Evolutionary conservation across 2,113 vertebrate genomes (phyloP).

Genomic region (Syngnathoides biaculeatus): DNA sequence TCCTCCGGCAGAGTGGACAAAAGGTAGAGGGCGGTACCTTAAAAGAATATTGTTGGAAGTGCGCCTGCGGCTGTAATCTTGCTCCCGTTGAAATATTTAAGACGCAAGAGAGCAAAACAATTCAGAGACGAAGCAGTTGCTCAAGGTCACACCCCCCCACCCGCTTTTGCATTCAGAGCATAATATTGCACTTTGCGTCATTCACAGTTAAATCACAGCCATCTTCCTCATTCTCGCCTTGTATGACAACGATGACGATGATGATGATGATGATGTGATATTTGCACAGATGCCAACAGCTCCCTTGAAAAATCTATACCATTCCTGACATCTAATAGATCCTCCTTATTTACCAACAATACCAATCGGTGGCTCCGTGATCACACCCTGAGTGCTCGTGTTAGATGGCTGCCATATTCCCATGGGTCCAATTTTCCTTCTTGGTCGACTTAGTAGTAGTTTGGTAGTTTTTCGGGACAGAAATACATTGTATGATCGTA

Average conservation of each 20-base stretch:
- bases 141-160: slow-evolving; percentile 54
- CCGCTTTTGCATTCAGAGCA: slow-evolving; percentile 4
- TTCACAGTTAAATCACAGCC: slow-evolving; percentile 4
- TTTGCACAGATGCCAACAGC: neutral
- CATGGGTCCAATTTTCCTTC: neutral
- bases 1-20: neutral
- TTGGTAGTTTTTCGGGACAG: neutral
- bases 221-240: too few relatives aligned
- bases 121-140: slow-evolving; percentile 33
- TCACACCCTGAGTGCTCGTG: neutral
- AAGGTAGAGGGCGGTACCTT: neutral
- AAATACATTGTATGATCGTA: too few relatives aligned
- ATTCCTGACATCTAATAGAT: neutral
- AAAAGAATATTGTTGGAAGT: slow-evolving; percentile 11
- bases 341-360: neutral
- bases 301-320: neutral
- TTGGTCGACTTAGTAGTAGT: neutral
- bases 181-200: slow-evolving; percentile 12
- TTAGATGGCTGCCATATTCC: neutral
- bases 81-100: slow-evolving; percentile 41
- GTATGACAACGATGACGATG: too few relatives aligned
- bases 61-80: slow-evolving; percentile 30
- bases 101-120: slow-evolving; percentile 35
- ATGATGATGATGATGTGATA: neutral
- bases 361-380: neutral